Conservation (phyloP, 2,797 vertebrate species). For the Lepilemur septentrionalis region DNA sequence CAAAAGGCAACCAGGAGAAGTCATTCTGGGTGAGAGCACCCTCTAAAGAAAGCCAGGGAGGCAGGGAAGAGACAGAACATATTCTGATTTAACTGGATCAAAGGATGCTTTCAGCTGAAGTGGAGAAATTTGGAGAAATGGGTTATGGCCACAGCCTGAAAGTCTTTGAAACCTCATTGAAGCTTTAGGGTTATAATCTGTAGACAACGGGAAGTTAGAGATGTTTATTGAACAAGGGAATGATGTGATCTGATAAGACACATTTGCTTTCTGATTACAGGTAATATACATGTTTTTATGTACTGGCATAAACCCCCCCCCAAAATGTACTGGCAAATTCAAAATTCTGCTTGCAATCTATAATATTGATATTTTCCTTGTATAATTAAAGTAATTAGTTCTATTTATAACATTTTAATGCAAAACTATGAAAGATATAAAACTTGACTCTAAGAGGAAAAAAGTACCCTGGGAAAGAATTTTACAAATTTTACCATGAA, state of each 20-base stretch:
- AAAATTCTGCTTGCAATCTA: background rate
- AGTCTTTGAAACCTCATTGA: background rate
- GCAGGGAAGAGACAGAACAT: background rate
- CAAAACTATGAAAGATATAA: slow-evolving; percentile 13
- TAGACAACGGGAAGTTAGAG: background rate
- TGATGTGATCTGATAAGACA: background rate
- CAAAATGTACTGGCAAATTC: background rate
- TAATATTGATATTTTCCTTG: background rate
- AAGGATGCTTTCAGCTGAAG: background rate
- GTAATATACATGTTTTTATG: background rate
- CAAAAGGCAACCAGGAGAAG: background rate
- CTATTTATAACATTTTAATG: background rate
- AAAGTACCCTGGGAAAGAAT: background rate
- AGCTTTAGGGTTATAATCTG: background rate
- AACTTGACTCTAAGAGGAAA: background rate
- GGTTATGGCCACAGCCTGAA: background rate
- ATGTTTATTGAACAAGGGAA: background rate
- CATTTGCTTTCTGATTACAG: background rate
- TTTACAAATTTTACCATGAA: background rate
- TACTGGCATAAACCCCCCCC: background rate
- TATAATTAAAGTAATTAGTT: background rate
- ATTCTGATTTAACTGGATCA: background rate
- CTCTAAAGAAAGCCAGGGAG: background rate
- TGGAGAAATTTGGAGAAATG: background rate
- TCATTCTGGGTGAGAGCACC: background rate